Evolutionary conservation across 2,113 vertebrate species (phyloP), one percentile per base, ranked within the genome.

Genomic region (Ursus arctos): DNA sequence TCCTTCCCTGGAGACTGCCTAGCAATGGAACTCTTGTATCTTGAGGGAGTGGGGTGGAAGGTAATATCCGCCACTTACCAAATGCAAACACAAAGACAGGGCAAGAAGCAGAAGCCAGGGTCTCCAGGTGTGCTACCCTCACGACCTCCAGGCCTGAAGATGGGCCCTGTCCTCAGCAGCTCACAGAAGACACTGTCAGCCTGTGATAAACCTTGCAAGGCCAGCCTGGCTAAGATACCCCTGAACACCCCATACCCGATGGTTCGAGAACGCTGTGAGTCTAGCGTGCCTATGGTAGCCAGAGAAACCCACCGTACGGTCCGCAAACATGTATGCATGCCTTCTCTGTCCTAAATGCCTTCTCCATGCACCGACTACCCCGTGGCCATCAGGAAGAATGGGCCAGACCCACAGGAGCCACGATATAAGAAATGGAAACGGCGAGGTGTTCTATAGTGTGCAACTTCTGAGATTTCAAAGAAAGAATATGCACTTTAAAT

Each of bases 61-160:
- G 24, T 93, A 86, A 89, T 49, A 89, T 43, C 33, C 40, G 10
- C 91, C 51, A 71, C 67, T 95, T 65, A 93, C 89, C 43, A 95
- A 89, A 94, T 24, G 7, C 8, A 81, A 91, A 94, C 49, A 49
- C 65, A 86, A 77, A 94, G 47, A 7, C 26, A 13, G 0, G 9
- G 36, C 65, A 72, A 82, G 55, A 87, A 91, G 43, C 33, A 67
- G 57, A 84, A 67, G 3, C 21, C 36, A 74, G 11, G 4, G 51
- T n/a, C 6, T 82, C 71, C 86, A 67, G 43, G 83, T 49, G 53
- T 49, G 36, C 18, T 4, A 14, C 26, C 19, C n/a, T 36, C 3
- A 14, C 4, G 21, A 53, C 49, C n/a, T 82, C 43, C 36, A 77
- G 86, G 65, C 36, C 40, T 40, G 33, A 81, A 85, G 71, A 21